A percentile compares a stretch with the other conserved stretches of the same genome.
Conservation (phyloP, 2,113 vertebrate species). For the Hippocampus barbouri region DNA sequence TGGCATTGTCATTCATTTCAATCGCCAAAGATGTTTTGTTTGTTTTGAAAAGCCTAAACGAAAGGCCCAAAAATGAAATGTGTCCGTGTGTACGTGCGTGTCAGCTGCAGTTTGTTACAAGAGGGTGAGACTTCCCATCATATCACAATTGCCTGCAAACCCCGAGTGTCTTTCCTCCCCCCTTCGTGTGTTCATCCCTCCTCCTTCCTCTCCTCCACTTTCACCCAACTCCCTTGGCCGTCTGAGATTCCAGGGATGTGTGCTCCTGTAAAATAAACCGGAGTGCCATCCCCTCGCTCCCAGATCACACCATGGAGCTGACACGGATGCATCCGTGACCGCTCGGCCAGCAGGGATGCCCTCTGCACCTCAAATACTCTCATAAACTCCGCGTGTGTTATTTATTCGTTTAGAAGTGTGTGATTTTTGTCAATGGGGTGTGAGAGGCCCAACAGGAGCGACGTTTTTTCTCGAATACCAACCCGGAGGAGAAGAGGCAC, state of each 20-base stretch:
- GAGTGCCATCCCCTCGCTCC: conserved; percentile 45
- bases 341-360: conserved; percentile 55
- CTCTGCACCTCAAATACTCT: conserved; percentile 47
- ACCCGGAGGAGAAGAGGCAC: conserved; percentile 16
- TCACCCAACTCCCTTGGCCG: conserved; percentile 63
- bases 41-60: background rate
- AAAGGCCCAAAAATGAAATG: background rate
- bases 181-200: background rate
- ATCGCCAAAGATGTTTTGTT: no score
- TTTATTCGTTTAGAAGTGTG: conserved; percentile 44
- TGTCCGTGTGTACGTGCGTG: conserved; percentile 2
- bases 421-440: conserved; percentile 26
- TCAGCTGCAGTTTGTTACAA: conserved; percentile 22
- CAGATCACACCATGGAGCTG: conserved; percentile 68
- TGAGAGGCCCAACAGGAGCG: conserved; percentile 3
- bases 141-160: conserved; percentile 74
- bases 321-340: conserved; percentile 59
- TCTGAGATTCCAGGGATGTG: conserved; percentile 86
- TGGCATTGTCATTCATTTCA: no score
- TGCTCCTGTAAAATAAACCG: conserved; percentile 80
- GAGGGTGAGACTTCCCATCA: conserved; percentile 75
- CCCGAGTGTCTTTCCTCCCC: conserved; percentile 47
- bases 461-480: conserved; percentile 42
- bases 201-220: conserved; percentile 28
- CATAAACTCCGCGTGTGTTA: conserved; percentile 16